Evolutionary conservation across 2,888 invertebrate genomes (phyloP).

Genomic region (Melieria omissa): DNA sequence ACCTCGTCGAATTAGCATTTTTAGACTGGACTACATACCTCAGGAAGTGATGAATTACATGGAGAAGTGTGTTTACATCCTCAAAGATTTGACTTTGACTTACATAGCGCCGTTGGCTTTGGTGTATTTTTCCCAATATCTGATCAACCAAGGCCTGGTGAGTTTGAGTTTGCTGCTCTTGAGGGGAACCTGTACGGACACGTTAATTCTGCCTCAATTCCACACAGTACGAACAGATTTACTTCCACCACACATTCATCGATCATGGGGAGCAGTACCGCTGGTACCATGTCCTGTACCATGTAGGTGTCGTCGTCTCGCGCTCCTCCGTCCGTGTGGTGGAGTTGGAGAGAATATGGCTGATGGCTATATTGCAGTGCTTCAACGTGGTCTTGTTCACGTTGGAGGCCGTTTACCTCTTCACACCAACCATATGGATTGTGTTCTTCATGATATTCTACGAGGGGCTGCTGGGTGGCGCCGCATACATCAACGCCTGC

Average conservation of each 20-base stretch:
- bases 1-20: conserved; percentile 46
- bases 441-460: conserved; percentile 72
- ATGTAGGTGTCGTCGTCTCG: conserved; percentile 43
- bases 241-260: conserved; percentile 72
- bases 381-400: conserved; percentile 72
- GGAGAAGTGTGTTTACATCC: conserved; percentile 67
- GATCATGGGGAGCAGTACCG: conserved; percentile 74
- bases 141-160: conserved; percentile 85
- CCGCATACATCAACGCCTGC: conserved; percentile 81
- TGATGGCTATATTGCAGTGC: conserved; percentile 75
- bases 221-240: conserved; percentile 75
- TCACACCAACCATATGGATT: conserved; percentile 73
- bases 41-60: conserved; percentile 54
- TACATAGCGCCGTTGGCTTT: conserved; percentile 79
- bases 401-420: conserved; percentile 71
- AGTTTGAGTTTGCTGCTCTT: conserved; percentile 49
- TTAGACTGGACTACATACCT: not conserved
- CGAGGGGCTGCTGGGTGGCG: conserved; percentile 79
- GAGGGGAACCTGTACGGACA: not conserved
- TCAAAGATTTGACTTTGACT: conserved; percentile 70
- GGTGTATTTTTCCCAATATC: conserved; percentile 84
- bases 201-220: not conserved
- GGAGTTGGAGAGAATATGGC: conserved; percentile 80
- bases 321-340: conserved; percentile 71
- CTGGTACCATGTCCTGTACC: conserved; percentile 67